These are phyloP conservation scores for Coptodon bakossiorum DNA, from an alignment of 2,113 vertebrate species.

Conservation along the genomic window DNA sequence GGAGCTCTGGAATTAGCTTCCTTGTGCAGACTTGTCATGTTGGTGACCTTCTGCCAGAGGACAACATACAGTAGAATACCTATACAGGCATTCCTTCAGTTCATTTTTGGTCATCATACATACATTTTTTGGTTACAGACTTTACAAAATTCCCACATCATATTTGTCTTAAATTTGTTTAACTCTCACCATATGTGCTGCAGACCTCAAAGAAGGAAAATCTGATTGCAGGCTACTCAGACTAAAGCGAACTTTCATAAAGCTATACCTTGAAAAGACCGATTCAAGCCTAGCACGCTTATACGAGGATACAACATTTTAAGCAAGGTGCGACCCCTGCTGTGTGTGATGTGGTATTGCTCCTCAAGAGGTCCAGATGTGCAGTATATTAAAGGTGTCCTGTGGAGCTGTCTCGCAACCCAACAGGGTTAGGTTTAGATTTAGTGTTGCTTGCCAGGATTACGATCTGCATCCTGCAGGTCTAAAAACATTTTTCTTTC, in stretches of 20 bases:
- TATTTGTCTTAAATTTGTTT: not conserved
- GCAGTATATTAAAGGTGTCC: not conserved
- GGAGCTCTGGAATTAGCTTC: conserved; percentile 54
- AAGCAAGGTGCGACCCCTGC: conserved; percentile 54
- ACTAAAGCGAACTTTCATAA: not conserved
- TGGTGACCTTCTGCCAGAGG: conserved; percentile 14
- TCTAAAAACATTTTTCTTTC: not conserved
- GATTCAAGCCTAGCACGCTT: not conserved
- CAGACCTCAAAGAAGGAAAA: not conserved
- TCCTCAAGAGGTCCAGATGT: not conserved
- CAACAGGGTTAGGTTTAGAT: not conserved
- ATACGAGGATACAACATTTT: not conserved
- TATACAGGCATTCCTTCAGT: not conserved
- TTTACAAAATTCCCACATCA: not conserved
- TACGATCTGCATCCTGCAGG: not conserved
- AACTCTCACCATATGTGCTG: not conserved
- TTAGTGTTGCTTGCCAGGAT: not conserved
- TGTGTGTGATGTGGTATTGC: conserved; percentile 26
- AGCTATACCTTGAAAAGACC: not conserved
- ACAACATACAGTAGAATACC: not conserved
- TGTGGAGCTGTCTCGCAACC: not conserved
- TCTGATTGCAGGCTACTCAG: not conserved
- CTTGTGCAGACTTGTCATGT: conserved; percentile 54
- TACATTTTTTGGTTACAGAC: not conserved
- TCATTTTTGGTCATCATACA: fast-evolving